Base-by-base conservation (phyloP, 2,888 invertebrate genomes). In the Plemyria rubiginata region DNA sequence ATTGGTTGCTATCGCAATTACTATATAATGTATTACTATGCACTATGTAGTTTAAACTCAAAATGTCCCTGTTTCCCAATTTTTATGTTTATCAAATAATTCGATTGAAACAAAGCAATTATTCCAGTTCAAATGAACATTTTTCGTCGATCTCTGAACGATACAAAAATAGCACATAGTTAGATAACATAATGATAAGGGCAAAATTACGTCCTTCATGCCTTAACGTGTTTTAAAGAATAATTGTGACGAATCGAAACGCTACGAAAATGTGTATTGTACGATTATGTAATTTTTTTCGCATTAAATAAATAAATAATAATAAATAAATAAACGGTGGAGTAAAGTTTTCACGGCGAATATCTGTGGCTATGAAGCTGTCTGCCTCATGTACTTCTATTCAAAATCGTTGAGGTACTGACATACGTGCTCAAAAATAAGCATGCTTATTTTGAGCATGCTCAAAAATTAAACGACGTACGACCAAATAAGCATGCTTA, bases 131-230 rank as follows among this genome's bases (percentile, higher is more conserved):
- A n/a, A 41, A 41, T 6, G 13, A 8, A 11, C 45, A 16, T 9
- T 9, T 16, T 45, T 45, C 15, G 15, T 15, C 43, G 45, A 45
- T 16, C 16, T 45, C 16, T 45, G 16, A 11, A 16, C 9, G 8
- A 16, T 7, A 45, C 8, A 16, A 15, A 15, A 15, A 45, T 16
- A 16, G 36, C 9, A 43, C 43, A 45, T 16, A 16, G 16, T 45
- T 11, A 45, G 9, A 16, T 11, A 41, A 45, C 32, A 22, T 45
- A 46, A 46, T 28, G 5, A 48, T 54, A 40, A 52, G 60, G 68
- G 50, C 48, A 51, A 36, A 36, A n/a, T 51, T 40, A 63, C 60
- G 68, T 68, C 68, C 65, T 52, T 15, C 61, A 62, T 52, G 68
- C 65, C 68, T 68, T 68, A 65, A 45, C 60, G 48, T 60, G 63